A percentile compares a stretch with the other conserved stretches of the same genome.
Conservation (phyloP, 1,140 invertebrate genomes). For the Drosophila tani region DNA sequence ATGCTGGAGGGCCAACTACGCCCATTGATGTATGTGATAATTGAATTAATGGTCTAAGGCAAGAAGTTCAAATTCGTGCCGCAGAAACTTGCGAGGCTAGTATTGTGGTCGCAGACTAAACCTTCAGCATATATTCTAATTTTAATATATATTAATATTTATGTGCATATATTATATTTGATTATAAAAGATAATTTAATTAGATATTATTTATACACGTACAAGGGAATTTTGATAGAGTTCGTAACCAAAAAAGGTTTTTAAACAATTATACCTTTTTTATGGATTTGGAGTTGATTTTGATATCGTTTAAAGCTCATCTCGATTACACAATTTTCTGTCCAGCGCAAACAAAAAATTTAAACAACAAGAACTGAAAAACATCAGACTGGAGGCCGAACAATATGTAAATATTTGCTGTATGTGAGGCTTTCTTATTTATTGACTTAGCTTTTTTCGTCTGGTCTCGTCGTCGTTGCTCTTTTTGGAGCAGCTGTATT, state of each 20-base stretch:
- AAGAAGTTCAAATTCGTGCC: constrained; percentile 24
- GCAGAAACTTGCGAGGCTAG: constrained; percentile 10
- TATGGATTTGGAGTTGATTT: background rate
- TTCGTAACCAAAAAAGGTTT: background rate
- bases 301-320: constrained; percentile 26
- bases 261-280: background rate
- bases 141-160: background rate
- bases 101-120: constrained; percentile 9
- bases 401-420: constrained; percentile 57
- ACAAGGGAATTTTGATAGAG: too few relatives aligned
- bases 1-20: constrained; percentile 12
- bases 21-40: constrained; percentile 54
- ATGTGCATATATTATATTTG: background rate
- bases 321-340: constrained; percentile 49
- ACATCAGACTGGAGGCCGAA: constrained; percentile 15
- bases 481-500: constrained; percentile 17
- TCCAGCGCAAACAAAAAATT: constrained; percentile 13
- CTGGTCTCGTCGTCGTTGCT: constrained; percentile 21
- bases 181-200: background rate
- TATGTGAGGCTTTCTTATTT: constrained; percentile 59
- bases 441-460: constrained; percentile 41
- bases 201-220: background rate
- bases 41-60: constrained; percentile 33
- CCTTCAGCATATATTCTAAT: background rate
- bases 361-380: constrained; percentile 17